Evolutionary conservation across 2,888 invertebrate genomes (phyloP).

Genomic region (Argyresthia albistria): DNA sequence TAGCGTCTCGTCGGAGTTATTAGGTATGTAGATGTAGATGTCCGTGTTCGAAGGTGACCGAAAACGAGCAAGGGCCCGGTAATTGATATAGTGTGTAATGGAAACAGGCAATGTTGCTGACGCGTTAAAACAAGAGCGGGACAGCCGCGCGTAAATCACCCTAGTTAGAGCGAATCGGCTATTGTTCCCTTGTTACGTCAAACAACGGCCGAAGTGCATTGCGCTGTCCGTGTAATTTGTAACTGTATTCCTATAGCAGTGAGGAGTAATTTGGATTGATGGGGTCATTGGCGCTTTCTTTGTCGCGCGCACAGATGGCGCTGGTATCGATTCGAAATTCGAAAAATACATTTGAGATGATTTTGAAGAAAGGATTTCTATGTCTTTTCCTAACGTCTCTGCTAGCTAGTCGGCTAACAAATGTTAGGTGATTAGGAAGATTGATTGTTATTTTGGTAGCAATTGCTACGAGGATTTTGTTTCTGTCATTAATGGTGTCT

Average conservation of each 20-base stretch:
- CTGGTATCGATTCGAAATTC: conserved; percentile 5
- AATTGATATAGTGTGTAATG: conserved; percentile 69
- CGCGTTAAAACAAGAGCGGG: conserved; percentile 56
- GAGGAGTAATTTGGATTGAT: conserved; percentile 29
- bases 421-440: conserved; percentile 17
- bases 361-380: conserved; percentile 8
- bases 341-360: conserved; percentile 1
- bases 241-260: conserved; percentile 32
- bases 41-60: not conserved
- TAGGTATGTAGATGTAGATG: not conserved
- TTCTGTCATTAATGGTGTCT: conserved; percentile 13
- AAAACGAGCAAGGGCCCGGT: not conserved
- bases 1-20: too few species aligned
- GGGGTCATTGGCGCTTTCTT: not conserved
- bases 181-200: conserved; percentile 29
- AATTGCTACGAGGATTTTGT: conserved; percentile 8
- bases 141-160: conserved; percentile 34
- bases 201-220: conserved; percentile 51
- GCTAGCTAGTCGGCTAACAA: conserved; percentile 11
- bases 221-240: conserved; percentile 43
- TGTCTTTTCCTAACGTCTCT: conserved; percentile 7
- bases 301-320: conserved; percentile 8
- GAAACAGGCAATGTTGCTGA: conserved; percentile 63
- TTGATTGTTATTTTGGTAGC: conserved; percentile 13
- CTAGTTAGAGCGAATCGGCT: conserved; percentile 47